Evolutionary conservation across 2,797 vertebrate species (phyloP), one percentile per base, ranked within the genome.

Genomic region (Hydrocynus forskahlii): DNA sequence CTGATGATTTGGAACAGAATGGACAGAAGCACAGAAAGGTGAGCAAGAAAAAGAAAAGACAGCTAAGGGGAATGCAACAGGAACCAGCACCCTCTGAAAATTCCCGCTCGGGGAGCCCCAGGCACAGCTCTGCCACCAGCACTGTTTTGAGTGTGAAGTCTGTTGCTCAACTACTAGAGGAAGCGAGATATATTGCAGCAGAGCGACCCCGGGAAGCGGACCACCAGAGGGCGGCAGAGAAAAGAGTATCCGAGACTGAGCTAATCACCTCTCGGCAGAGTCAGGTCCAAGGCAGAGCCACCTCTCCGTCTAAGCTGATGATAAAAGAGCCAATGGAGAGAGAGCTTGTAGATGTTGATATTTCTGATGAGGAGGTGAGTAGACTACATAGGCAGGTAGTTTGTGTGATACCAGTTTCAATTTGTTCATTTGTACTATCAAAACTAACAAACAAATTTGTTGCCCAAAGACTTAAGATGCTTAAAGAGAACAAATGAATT

Each of bases 321-420:
- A 91, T 93, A 87, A 91, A 87, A 89, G 92, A 92, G 76, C 91
- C 92, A 87, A 88, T 87, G 57, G 87, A 91, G 87, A 90, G 91
- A 81, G 85, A 95, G 81, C 88, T 94, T 79, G 93, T 93, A 55
- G 83, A 90, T 85, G 89, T 84, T 81, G 92, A 88, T 86, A 88
- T 81, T 86, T 68, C 89, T 66, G 84, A 78, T 83, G 43, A 87
- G 87, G 67, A 81, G 86, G 89, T 91, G 76, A 83, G 84, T 63
- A 25, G 75, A 68, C 17, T 12, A 54, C 69, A 52, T 67, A 72
- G 75, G 25, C 2, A 23, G 2, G 60, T 6, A 29, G 4, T 13
- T 35, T 29, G 3, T 63, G 25, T 63, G 21, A 62, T 62, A 10
- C 13, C 14, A 9, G 23, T 59, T 59, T 59, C 7, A 21, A 50